Evolutionary conservation across 2,888 invertebrate species (phyloP), one percentile per base, ranked within the genome.

Genomic region (Prosapia bicincta): DNA sequence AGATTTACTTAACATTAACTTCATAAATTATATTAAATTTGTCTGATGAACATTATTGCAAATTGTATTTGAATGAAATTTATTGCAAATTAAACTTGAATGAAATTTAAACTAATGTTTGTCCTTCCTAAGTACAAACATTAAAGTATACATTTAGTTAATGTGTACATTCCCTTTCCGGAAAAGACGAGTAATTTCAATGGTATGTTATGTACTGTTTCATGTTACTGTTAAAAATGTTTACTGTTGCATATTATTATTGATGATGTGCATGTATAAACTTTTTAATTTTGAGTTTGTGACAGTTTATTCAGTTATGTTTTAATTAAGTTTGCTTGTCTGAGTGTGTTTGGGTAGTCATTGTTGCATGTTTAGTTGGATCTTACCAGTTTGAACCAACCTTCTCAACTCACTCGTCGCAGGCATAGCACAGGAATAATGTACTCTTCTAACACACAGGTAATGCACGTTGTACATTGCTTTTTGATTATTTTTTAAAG

Each of bases 381-480:
- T 74, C 76, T 81, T 72, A 77, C 79, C 67, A 75, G 72, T 71
- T 78, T 80, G 77, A 81, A 81, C 83, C 84, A 85, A 82, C 85
- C 88, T 84, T 85, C 90, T 84, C 90, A 90, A 85, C 89, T 92
- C 86, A 91, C 92, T 82, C 88, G 90, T 85, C 89, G 92, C 84
- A 89, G 92, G 82, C 91, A 92, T 89, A 92, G 92, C 87, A 92
- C 92, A 84, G 90, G 90, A 84, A 88, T 90, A 87, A 88, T 90
- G 86, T 88, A 72, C 20, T 30, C 23, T 71, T 75, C 69, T 75
- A 78, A 71, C 38, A 71, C 71, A 7, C 78, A 77, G 71, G 74
- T 77, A 75, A 70, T 30, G 32, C 69, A 26, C 23, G 2, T 6
- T 7, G 7, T 15, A 28, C n/a, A 15, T 1, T 69, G 26, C 13